Evolutionary conservation across 2,888 invertebrate species (phyloP), one percentile per base, ranked within the genome.

Genomic region (Malthinus seriepunctatus): DNA sequence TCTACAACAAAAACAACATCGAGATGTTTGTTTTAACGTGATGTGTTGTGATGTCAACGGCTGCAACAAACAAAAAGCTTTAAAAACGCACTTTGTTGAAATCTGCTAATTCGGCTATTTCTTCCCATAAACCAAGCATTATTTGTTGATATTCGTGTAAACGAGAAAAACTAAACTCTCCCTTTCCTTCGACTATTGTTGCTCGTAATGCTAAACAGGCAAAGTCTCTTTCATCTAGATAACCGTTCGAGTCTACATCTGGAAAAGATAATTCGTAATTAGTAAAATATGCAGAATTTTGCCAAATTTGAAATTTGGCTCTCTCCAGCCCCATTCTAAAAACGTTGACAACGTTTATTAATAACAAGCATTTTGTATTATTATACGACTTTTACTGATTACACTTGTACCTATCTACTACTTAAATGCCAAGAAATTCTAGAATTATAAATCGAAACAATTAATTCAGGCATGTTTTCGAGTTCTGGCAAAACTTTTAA

Each of bases 231-330:
- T 91, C 86, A 75, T 92, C 92, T 71, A 93, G 76, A 76, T 86
- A 89, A 11, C 92, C 92, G 76, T 93, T 92, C 81, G 88, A 90
- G 79, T 93, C 92, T 71, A 91, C 89, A 81, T 93, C 92, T 92
- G 79, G 11, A 78, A 76, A 23, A 23, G 23, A 23, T 23, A 23
- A 23, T 2, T 5, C 23, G 23, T 5, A 5, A 5, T 23, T 23
- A 23, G 23, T 23, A 5, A 23, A 23, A 23, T 23, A 5, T 2
- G 5, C 23, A 5, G 5, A 23, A 5, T 23, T 23, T 23, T 23
- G 23, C 23, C 23, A n/a, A n/a, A n/a, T n/a, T 23, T 5, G 23
- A 23, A 23, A 23, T 23, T 23, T 23, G 23, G 23, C 2, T 23
- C 23, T 23, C 23, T n/a, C n/a, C n/a, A n/a, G n/a, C n/a, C 23